Percentiles rank a stretch among this genome's conserved stretches.
Conservation (phyloP, 1,140 invertebrate genomes). For the Chionoecetes opilio region DNA sequence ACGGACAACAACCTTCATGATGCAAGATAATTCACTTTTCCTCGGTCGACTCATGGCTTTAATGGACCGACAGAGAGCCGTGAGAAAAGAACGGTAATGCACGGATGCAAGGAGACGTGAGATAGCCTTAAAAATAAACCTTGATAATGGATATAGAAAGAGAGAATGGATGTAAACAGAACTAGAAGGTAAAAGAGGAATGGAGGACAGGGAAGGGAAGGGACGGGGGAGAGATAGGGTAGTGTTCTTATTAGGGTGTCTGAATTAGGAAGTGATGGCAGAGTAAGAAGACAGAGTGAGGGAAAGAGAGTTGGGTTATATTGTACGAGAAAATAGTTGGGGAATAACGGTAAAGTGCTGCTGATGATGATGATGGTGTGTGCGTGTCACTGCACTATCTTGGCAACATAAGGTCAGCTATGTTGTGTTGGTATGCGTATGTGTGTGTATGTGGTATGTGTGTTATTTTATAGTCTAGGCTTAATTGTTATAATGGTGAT, state of each 20-base stretch:
- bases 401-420: neutral
- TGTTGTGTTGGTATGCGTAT: neutral
- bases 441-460: conserved; percentile 1
- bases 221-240: neutral
- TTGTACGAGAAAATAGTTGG: neutral
- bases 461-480: neutral
- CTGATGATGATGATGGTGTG: neutral
- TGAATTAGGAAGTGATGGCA: neutral
- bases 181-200: neutral
- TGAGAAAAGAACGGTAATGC: neutral
- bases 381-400: neutral
- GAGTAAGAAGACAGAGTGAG: conserved; percentile 49
- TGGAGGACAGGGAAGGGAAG: neutral
- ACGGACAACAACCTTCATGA: neutral
- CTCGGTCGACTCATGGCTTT: neutral
- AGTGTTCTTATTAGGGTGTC: conserved; percentile 13
- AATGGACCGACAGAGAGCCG: neutral
- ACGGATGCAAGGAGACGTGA: neutral
- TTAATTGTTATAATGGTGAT: too few species aligned
- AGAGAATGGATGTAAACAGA: neutral
- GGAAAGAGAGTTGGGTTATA: neutral
- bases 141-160: neutral
- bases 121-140: neutral
- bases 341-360: neutral
- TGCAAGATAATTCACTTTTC: neutral